These are phyloP conservation scores for Neopipo cinnamomea DNA, from an alignment of 2,113 vertebrate genomes.

Conservation along the genomic window DNA sequence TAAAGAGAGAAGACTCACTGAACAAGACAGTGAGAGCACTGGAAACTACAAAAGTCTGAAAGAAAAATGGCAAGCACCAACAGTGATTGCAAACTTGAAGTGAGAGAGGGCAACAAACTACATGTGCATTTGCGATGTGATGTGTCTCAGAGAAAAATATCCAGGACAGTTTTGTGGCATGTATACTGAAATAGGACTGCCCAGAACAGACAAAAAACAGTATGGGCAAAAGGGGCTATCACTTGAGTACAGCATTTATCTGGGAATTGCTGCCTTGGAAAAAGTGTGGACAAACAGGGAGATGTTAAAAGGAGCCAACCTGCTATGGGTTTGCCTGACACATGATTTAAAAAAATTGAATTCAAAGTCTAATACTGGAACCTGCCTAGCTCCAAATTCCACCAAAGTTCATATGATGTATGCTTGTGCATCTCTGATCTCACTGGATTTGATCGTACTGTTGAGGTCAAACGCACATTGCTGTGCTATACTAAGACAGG, in stretches of 20 bases:
- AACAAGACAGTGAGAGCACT: not conserved
- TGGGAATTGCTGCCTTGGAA: not conserved
- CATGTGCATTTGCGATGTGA: fast-evolving
- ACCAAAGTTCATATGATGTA: not conserved
- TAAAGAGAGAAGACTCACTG: not conserved
- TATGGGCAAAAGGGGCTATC: not conserved
- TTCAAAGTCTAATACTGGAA: not conserved
- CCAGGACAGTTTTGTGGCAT: not conserved
- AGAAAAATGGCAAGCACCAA: not conserved
- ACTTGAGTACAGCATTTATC: not conserved
- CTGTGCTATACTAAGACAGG: not conserved
- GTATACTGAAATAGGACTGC: not conserved
- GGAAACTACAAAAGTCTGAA: not conserved
- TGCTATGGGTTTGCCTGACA: not conserved
- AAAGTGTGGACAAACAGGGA: not conserved
- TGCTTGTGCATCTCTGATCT: not conserved
- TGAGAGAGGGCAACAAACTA: not conserved
- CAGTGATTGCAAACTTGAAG: not conserved
- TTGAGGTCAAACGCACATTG: not conserved
- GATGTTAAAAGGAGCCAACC: not conserved
- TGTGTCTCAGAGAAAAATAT: not conserved
- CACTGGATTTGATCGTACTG: fast-evolving
- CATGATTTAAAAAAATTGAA: not conserved
- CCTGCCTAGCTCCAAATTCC: not conserved
- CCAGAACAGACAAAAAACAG: not conserved